Conservation (phyloP, 2,797 vertebrate genomes). For the Platyrinchus mystaceus region DNA sequence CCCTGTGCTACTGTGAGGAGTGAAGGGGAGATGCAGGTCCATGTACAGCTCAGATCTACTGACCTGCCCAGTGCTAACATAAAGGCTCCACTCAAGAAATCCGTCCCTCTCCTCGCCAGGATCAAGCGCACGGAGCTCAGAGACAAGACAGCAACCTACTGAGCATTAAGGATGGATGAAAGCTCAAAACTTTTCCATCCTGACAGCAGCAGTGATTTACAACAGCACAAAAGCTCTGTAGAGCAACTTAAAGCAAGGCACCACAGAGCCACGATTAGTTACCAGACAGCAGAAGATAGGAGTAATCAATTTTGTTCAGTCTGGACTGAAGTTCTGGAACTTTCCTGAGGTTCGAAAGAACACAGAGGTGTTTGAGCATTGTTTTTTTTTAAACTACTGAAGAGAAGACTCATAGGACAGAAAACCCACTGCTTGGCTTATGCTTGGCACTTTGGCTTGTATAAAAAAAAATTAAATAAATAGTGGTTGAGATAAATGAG, state of each 20-base stretch:
- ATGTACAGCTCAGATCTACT: too few species aligned
- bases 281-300: conserved; percentile 32
- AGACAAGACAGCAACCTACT: not conserved
- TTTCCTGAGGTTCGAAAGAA: not conserved
- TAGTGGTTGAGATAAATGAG: not conserved
- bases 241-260: conserved; percentile 29
- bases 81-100: not conserved
- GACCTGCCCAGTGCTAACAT: not conserved
- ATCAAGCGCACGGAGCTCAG: not conserved
- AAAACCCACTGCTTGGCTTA: not conserved
- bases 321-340: not conserved
- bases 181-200: conserved; percentile 17
- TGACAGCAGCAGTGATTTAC: conserved; percentile 55
- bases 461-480: not conserved
- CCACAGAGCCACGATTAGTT: conserved; percentile 29
- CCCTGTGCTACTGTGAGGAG: too few species aligned
- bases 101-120: not conserved
- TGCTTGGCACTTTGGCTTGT: not conserved
- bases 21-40: too few species aligned
- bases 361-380: not conserved
- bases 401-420: not conserved
- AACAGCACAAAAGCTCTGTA: conserved; percentile 29
- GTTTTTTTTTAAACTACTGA: not conserved
- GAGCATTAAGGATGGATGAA: not conserved
- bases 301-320: conserved; percentile 39